phyloP scores from a whole-genome alignment of 2,113 vertebrate genomes.

The Platysteira castanea region DNA sequence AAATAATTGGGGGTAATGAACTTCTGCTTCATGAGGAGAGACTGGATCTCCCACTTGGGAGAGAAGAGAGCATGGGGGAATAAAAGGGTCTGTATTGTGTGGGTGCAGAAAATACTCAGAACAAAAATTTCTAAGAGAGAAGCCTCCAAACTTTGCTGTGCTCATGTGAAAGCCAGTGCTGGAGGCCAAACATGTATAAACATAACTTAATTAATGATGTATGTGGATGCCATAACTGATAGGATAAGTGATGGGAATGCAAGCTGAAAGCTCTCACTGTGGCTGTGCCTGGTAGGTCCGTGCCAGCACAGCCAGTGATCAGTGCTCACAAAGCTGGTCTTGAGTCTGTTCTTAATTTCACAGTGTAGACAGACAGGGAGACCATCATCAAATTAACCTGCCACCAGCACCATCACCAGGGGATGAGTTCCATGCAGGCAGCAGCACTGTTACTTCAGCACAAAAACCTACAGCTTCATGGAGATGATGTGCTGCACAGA shows the following conservation, averaged over 20 bases:
- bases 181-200: not conserved
- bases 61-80: not conserved
- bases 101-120: not conserved
- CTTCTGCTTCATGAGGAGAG: not conserved
- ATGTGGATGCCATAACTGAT: not conserved
- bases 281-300: not conserved
- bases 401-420: not conserved
- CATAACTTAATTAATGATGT: not conserved
- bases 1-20: not conserved
- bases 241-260: not conserved
- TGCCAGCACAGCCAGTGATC: not conserved
- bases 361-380: not conserved
- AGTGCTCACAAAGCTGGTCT: not conserved
- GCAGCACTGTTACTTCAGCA: not conserved
- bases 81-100: not conserved
- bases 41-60: not conserved
- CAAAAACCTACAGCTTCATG: constrained; percentile 9
- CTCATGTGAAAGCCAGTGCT: not conserved
- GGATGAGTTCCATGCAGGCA: not conserved
- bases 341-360: not conserved
- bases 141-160: not conserved
- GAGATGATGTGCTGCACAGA: not conserved
- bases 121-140: not conserved
- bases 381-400: not conserved
- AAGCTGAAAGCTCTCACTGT: not conserved